These are phyloP conservation scores for Plodia interpunctella DNA, from an alignment of 1,140 invertebrate genomes.

Conservation along the genomic window DNA sequence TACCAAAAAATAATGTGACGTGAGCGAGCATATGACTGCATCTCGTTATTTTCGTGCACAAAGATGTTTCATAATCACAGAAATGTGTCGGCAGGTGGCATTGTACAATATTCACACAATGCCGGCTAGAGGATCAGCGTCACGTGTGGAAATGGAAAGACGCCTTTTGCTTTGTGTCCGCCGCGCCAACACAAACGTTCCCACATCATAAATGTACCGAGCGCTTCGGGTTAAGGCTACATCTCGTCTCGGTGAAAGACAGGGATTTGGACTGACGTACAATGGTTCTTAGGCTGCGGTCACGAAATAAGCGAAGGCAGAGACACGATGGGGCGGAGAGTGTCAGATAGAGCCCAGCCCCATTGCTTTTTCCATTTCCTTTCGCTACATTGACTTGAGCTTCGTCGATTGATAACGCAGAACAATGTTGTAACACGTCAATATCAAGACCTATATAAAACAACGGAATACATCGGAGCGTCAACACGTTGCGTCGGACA, in stretches of 20 bases:
- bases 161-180: slow-evolving; percentile 2
- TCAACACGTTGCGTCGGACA: too few relatives aligned
- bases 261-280: not conserved
- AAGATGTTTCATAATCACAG: not conserved
- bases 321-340: too few relatives aligned
- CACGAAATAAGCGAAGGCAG: too few relatives aligned
- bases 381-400: too few relatives aligned
- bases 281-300: not conserved
- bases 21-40: not conserved
- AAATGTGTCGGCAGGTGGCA: not conserved
- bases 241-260: not conserved
- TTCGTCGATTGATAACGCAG: too few relatives aligned
- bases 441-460: too few relatives aligned
- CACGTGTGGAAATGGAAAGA: not conserved
- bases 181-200: not conserved
- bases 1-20: not conserved
- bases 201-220: not conserved
- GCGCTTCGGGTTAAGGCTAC: not conserved
- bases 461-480: too few relatives aligned
- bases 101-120: slow-evolving; percentile 4
- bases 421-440: too few relatives aligned
- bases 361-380: too few relatives aligned
- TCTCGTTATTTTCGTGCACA: not conserved
- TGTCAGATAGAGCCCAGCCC: too few relatives aligned
- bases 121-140: not conserved